Evolutionary conservation across 2,113 vertebrate genomes (phyloP).

Genomic region (Procavia capensis): DNA sequence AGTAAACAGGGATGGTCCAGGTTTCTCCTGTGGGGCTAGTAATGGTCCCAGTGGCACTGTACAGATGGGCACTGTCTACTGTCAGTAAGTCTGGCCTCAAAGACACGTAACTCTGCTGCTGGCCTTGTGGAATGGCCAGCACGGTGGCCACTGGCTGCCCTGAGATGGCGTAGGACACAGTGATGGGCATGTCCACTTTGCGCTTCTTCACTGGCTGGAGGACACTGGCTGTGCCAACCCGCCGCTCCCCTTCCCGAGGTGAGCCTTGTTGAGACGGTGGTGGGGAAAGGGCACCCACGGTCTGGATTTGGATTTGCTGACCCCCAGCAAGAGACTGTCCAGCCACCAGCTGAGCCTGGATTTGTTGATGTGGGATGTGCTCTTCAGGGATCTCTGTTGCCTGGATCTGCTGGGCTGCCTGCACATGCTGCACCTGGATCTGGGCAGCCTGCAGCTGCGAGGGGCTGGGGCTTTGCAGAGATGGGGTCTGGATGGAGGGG

Average conservation of each 20-base stretch:
- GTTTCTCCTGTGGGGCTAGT: slow-evolving; percentile 98
- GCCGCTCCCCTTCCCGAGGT: slow-evolving; percentile 93
- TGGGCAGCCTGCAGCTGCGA: slow-evolving; percentile 94
- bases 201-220: slow-evolving; percentile 99
- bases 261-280: slow-evolving; percentile 93
- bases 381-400: slow-evolving; percentile 96
- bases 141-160: slow-evolving; percentile 98
- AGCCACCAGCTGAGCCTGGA: slow-evolving; percentile 97
- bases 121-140: slow-evolving; percentile 97
- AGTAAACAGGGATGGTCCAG: slow-evolving; percentile 99
- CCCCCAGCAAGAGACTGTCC: slow-evolving; percentile 92
- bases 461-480: slow-evolving; percentile 91
- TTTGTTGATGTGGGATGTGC: slow-evolving; percentile 96
- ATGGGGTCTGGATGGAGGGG: slow-evolving; percentile 89
- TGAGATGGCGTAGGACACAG: slow-evolving; percentile 97
- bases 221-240: slow-evolving; percentile 92
- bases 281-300: slow-evolving; percentile 94
- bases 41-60: slow-evolving; percentile 98
- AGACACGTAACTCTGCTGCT: slow-evolving; percentile 97
- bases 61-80: slow-evolving; percentile 98
- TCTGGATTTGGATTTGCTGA: slow-evolving; percentile 98
- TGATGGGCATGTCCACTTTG: slow-evolving; percentile 97
- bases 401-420: slow-evolving; percentile 94
- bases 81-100: slow-evolving; percentile 98
- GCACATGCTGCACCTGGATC: slow-evolving; percentile 91